Evolutionary conservation across 2,113 vertebrate species (phyloP), one percentile per base, ranked within the genome.

Genomic region (Cyphotilapia sp.): DNA sequence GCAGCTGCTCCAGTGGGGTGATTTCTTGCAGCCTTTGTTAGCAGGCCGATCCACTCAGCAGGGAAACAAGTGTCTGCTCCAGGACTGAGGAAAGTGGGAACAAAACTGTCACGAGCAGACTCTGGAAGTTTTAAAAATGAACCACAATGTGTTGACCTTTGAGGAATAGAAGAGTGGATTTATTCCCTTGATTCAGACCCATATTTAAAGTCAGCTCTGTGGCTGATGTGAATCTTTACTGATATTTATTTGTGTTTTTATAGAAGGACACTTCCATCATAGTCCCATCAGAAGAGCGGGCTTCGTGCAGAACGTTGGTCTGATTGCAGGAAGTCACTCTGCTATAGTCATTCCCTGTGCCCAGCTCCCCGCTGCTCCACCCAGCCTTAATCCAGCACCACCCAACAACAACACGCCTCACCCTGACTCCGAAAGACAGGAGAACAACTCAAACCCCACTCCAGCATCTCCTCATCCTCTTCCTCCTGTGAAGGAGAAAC

Each of bases 81-180:
- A 31, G 51, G 69, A 38, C 87, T 59, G 85, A 88, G 76, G 59
- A 31, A 92, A 95, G 90, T 92, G 89, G 91, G 90, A 95, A 94
- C 9, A 38, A 83, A 93, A 88, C 88, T 93, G 94, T 95, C 94
- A 94, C 27, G 3, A 78, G 89, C 91, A 93, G 88, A 66, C 80
- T 69, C 56, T 91, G 82, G 82, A 19, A 45, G 11, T 95, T 90
- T 93, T 91, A 90, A 82, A 78, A 78, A 78, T 51, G 16, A 51
- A 19, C 96, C 95, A 93, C 81, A 49, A 74, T 95, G 93, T 93
- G 96, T 96, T 97, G 96, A 96, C 83, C 96, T 93, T 96, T 96
- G 96, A 96, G 88, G 95, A 96, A 89, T 14, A 16, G 78, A 94
- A 97, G 97, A 97, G 97, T 29, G 16, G 24, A 78, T 33, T 78